Percentiles rank a stretch among this genome's conserved stretches.
These are phyloP conservation scores for Trachemys scripta DNA, from an alignment of 2,113 vertebrate genomes.

Conservation along the genomic window DNA sequence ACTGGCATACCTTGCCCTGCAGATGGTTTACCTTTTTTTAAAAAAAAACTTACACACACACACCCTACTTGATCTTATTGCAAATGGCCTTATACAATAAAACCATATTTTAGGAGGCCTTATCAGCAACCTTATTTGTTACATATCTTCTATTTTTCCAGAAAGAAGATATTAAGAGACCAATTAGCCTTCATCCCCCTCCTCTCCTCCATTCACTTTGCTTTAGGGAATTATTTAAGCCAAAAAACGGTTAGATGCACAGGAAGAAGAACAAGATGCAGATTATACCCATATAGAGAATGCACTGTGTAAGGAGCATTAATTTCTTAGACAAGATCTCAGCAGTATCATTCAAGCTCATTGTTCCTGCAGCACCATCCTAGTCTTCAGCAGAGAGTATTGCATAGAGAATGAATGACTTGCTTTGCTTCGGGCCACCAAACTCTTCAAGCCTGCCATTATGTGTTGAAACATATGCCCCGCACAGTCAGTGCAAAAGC, in stretches of 20 bases:
- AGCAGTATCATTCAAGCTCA: neutral
- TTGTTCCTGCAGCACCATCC: accelerated
- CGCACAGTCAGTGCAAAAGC: accelerated
- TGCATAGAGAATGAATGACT: neutral
- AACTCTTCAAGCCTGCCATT: neutral
- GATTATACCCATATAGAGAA: accelerated
- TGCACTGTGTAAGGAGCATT: accelerated
- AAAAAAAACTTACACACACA: too few species aligned
- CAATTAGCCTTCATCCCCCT: too few species aligned
- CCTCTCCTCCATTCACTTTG: too few species aligned
- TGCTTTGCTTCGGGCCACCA: neutral
- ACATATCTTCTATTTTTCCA: too few species aligned
- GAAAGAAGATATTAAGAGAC: too few species aligned
- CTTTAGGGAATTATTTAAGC: neutral
- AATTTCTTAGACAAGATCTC: neutral
- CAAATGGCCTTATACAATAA: too few species aligned
- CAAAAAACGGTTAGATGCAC: neutral
- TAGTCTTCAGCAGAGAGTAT: neutral
- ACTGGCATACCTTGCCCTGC: too few species aligned
- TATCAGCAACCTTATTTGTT: too few species aligned
- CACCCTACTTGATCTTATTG: too few species aligned
- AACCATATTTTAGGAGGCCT: too few species aligned
- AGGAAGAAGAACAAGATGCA: neutral
- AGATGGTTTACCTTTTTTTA: too few species aligned
- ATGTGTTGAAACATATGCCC: neutral